Percentiles rank a stretch among this genome's conserved stretches.
These are phyloP conservation scores for Rutpela maculata DNA, from an alignment of 2,888 invertebrate species.

Conservation along the genomic window DNA sequence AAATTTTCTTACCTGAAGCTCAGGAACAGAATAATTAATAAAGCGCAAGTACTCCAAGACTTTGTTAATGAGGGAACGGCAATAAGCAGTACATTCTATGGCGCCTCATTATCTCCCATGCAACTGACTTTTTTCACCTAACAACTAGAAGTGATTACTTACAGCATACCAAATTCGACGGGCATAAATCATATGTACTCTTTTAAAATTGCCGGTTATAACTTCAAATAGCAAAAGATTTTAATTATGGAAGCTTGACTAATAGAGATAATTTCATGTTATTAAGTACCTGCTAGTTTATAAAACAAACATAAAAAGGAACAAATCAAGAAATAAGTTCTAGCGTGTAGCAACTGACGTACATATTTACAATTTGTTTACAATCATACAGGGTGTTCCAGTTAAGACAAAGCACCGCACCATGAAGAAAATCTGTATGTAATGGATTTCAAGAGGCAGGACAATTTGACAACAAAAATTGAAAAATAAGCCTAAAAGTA, in stretches of 20 bases:
- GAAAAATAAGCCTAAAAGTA: no score
- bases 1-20: slow-evolving; percentile 41
- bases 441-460: no score
- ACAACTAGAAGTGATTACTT: slow-evolving; percentile 42
- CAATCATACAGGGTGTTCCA: neutral
- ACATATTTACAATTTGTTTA: neutral
- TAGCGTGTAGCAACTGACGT: neutral
- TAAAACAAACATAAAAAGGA: neutral
- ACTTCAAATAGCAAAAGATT: slow-evolving; percentile 13
- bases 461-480: no score
- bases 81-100: slow-evolving; percentile 40
- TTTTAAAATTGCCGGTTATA: slow-evolving; percentile 30
- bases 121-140: slow-evolving; percentile 32
- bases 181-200: slow-evolving; percentile 30
- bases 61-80: slow-evolving; percentile 35
- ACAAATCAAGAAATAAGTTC: neutral
- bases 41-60: slow-evolving; percentile 40
- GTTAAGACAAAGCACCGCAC: no score
- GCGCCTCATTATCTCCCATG: slow-evolving; percentile 40
- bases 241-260: slow-evolving; percentile 18
- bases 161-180: slow-evolving; percentile 43
- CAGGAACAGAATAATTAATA: slow-evolving; percentile 56
- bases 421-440: no score
- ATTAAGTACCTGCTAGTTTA: neutral
- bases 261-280: slow-evolving; percentile 10